phyloP scores from a whole-genome alignment of 1,140 invertebrate genomes.

The Drosophila nebulosa region DNA sequence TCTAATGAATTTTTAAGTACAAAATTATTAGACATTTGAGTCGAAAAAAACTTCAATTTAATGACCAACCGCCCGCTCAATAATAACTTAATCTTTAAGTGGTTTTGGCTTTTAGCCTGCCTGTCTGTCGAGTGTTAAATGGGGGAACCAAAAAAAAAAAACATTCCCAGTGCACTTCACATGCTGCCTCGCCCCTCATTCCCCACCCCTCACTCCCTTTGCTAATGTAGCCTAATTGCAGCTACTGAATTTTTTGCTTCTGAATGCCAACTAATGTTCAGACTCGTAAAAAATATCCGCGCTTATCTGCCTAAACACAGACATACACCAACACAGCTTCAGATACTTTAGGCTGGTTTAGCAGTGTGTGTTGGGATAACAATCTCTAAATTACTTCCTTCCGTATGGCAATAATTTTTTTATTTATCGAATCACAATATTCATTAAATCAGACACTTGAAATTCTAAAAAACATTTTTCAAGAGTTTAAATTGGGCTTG shows the following conservation, averaged over 20 bases:
- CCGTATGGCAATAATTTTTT: background rate
- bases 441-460: background rate
- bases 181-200: background rate
- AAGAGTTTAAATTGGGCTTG: no score
- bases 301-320: conserved; percentile 5
- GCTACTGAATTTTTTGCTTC: background rate
- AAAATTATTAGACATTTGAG: conserved; percentile 73
- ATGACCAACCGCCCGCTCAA: conserved; percentile 25
- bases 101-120: conserved; percentile 59
- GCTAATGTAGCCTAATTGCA: background rate
- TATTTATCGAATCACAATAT: background rate
- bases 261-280: background rate
- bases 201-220: background rate
- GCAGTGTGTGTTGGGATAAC: background rate
- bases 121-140: background rate
- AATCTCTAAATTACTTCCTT: conserved; percentile 18
- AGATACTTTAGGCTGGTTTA: background rate
- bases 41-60: conserved; percentile 33
- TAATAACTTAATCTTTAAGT: conserved; percentile 74
- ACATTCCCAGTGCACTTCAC: background rate
- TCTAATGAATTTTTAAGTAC: conserved; percentile 73
- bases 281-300: background rate
- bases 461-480: background rate
- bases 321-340: conserved; percentile 10
- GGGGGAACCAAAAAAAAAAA: background rate